Evolutionary conservation across 1,140 invertebrate species (phyloP), one percentile per base, ranked within the genome.

Genomic region (Gryllus bimaculatus): DNA sequence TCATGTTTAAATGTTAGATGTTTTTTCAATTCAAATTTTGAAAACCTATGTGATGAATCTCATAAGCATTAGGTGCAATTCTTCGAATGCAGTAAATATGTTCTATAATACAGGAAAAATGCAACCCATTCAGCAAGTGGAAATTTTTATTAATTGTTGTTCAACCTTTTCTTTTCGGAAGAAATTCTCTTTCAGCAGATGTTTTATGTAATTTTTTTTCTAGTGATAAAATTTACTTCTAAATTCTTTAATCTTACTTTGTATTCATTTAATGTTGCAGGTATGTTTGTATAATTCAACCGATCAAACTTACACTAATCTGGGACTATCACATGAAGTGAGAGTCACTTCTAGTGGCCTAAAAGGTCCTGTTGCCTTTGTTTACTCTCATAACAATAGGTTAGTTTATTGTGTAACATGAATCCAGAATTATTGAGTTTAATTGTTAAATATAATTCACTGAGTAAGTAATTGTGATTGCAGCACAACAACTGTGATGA

Each of bases 241-340:
- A 7, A 66, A 18, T 66, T 7, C 54, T 18, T 66, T 18, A 66
- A 66, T 66, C 18, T 66, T 18, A 66, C 54, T 66, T 1, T 66
- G 10, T 66, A 7, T 66, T 66, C 7, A 66, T 7, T 66, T 1
- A 13, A 13, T 66, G 7, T 77, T 77, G 20, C 76, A 77, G 76
- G 10, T 77, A 13, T 77, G 76, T 26, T 8, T 77, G 76, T 77
- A 39, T 8, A 77, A 77, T 48, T n/a, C 18, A 77, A n/a, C 76
- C n/a, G 48, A 48, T 18, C n/a, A 39, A 8, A 77, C 39, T 48
- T 77, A 77, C 48, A 48, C 26, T 18, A 77, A n/a, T 47, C 76
- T 77, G 20, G 76, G 76, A 26, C 47, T 48, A 77, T 77, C 76
- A 77, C 8, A 39, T 26, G 76, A 77, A 12, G 76, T 48, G 8